Base-by-base conservation (phyloP, 2,797 vertebrate genomes). In the Limnodromus scolopaceus region DNA sequence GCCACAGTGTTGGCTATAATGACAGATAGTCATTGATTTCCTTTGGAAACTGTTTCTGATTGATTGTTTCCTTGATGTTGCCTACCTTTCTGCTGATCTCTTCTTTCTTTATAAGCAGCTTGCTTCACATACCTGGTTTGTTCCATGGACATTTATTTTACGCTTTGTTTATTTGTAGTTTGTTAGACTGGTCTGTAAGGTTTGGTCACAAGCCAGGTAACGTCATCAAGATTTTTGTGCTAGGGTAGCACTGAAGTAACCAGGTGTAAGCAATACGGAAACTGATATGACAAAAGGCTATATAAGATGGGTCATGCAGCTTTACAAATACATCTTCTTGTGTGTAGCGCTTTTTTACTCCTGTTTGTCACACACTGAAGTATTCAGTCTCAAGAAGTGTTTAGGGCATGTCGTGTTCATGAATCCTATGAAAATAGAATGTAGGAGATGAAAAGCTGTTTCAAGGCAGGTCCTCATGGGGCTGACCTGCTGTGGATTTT, bases 11-110 rank as follows among this genome's bases (percentile, higher is more conserved):
- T 96, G 88, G 48, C 93, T 84, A 17, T 76, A 64, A 57, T 0
- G 3, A 84, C 0, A 13, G 86, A 92, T 93, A 87, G 58, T 84
- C 55, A 66, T 45, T 87, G 84, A 88, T 87, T 89, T 92, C 83
- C 48, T 79, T 90, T 70, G 86, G 80, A 84, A 95, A 69, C 53
- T 38, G 36, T 76, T 91, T 87, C 83, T 88, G 55, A 85, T 80
- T 90, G 74, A 85, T 80, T 90, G 77, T 68, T 96, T 90, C 74
- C 39, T 55, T 82, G 43, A 79, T 88, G 28, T 53, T 92, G 55
- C 78, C 55, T 96, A 58, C 65, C 27, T 78, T 72, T 93, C 58
- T 51, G 25, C 32, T 3, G 2, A 63, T 84, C 61, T 72, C 24
- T 51, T 57, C 46, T 80, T 75, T 69, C 76, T 75, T 69, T 38